Conservation (phyloP, 2,113 vertebrate species). For the Odocoileus hemionus region DNA sequence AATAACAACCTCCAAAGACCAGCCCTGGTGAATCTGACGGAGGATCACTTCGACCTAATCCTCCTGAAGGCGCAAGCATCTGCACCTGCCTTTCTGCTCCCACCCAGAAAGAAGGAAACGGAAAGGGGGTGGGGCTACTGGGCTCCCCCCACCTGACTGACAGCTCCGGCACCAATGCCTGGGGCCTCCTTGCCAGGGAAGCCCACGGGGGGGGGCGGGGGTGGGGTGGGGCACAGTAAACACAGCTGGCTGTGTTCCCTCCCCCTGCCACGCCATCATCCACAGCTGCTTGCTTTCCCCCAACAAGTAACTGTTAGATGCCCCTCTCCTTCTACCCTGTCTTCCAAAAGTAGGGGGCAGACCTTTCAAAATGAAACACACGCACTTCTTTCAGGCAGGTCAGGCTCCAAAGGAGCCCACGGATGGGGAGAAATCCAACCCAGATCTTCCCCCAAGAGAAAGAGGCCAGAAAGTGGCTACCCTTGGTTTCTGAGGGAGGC, state of each 20-base stretch:
- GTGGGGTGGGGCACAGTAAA: not conserved
- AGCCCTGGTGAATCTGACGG: not conserved
- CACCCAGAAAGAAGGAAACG: not conserved
- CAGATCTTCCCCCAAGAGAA: not conserved
- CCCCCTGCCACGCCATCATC: not conserved
- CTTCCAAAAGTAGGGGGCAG: slow-evolving; percentile 3
- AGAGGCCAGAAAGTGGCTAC: not conserved
- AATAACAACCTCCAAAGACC: not conserved
- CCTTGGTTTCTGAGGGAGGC: not conserved
- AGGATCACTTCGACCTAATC: not conserved
- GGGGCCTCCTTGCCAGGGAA: not conserved
- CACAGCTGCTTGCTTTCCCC: slow-evolving; percentile 47
- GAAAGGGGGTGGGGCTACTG: not conserved
- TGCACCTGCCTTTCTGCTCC: not conserved
- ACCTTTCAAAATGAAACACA: not conserved
- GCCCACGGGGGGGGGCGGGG: not conserved
- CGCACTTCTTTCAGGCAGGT: not conserved
- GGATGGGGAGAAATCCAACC: not conserved
- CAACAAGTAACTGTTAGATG: not conserved
- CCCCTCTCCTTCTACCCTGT: not conserved
- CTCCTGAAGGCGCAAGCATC: not conserved
- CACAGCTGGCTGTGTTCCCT: slow-evolving; percentile 20
- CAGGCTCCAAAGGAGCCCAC: not conserved
- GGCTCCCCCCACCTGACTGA: not conserved
- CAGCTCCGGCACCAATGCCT: not conserved